Percentiles rank a stretch among this genome's conserved stretches.
phyloP scores from a whole-genome alignment of 1,140 invertebrate species.

The Halictus rubicundus region DNA sequence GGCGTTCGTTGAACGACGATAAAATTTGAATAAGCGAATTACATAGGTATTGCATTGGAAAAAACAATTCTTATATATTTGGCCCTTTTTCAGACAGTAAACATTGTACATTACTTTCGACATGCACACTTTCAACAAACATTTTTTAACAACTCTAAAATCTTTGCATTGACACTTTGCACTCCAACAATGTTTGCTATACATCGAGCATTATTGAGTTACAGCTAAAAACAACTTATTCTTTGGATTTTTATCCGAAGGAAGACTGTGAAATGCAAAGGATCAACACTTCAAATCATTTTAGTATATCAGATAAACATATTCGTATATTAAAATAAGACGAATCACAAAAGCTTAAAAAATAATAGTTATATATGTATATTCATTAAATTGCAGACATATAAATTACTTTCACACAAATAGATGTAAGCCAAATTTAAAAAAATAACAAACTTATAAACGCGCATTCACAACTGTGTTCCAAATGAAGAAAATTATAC shows the following conservation, averaged over 20 bases:
- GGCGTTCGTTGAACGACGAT: constrained; percentile 15
- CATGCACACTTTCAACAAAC: constrained; percentile 41
- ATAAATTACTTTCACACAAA: constrained; percentile 31
- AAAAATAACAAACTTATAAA: constrained; percentile 21
- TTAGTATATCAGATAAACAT: constrained; percentile 9
- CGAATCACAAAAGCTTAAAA: constrained; percentile 17
- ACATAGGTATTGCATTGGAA: constrained; percentile 20
- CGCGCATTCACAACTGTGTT: constrained; percentile 30
- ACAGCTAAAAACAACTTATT: neutral
- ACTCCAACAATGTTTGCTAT: constrained; percentile 5
- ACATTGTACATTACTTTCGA: constrained; percentile 39
- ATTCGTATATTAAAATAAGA: neutral
- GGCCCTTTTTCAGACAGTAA: constrained; percentile 55
- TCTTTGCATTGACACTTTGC: constrained; percentile 19
- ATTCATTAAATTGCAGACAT: neutral
- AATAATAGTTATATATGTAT: constrained; percentile 18
- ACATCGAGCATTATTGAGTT: neutral
- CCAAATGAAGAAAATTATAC: neutral
- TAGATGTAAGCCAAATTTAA: constrained; percentile 21
- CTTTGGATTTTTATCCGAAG: neutral
- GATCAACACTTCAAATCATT: constrained; percentile 22
- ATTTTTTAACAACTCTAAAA: constrained; percentile 11
- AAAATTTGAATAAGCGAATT: constrained; percentile 38
- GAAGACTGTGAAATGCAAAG: constrained; percentile 17
- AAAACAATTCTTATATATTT: constrained; percentile 48